phyloP scores from a whole-genome alignment of 2,113 vertebrate species.

The Pristiophorus japonicus region DNA sequence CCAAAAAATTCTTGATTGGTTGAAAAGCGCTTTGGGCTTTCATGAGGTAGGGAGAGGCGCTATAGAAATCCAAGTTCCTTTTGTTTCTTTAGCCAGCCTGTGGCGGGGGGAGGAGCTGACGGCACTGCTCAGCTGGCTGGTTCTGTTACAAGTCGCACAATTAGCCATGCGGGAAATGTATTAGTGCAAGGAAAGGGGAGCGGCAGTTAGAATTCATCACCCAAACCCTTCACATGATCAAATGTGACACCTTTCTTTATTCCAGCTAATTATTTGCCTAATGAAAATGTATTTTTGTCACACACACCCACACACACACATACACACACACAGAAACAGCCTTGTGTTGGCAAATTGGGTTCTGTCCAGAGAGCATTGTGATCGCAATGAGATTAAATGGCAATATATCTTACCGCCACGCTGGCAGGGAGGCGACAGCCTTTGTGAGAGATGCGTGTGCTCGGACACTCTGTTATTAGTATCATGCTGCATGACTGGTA shows the following conservation, averaged over 20 bases:
- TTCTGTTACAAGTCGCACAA: background rate
- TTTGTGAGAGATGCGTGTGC: background rate
- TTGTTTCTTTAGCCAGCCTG: no score
- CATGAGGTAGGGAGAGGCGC: no score
- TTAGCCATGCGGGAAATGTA: background rate
- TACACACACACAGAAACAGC: background rate
- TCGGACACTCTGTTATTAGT: background rate
- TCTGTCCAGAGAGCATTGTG: background rate
- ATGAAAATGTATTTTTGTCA: background rate
- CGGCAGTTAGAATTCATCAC: no score
- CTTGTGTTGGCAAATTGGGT: background rate
- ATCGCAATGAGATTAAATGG: background rate
- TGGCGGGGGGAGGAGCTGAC: background rate
- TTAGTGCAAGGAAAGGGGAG: background rate
- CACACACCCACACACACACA: background rate
- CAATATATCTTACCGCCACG: background rate
- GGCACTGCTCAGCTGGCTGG: background rate
- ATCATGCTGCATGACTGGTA: background rate
- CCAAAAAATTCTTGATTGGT: no score
- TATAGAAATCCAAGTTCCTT: no score
- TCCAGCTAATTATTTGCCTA: background rate
- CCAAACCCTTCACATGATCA: no score
- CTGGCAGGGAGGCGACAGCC: background rate
- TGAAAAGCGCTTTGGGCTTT: no score
- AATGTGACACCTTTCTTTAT: no score